Evolutionary conservation across 1,140 invertebrate genomes (phyloP), one percentile per base, ranked within the genome.

Genomic region (Lordiphosa clarofinis): DNA sequence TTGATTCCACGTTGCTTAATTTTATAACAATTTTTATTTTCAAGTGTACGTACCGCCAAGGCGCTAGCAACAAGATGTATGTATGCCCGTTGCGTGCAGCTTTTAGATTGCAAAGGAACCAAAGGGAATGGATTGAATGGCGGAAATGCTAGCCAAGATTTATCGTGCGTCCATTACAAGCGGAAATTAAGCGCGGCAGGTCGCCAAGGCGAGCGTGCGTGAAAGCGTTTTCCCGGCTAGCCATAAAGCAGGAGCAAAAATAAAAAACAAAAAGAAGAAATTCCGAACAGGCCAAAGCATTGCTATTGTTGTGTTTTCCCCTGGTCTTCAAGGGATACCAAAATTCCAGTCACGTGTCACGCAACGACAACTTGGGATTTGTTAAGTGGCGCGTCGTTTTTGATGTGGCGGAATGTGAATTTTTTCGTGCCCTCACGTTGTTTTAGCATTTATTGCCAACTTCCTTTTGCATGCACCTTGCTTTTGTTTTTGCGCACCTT

Each of bases 331-430:
- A 46, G n/a, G 43, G 12, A 31, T 19, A 46, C 24, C 21, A 46
- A 46, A 46, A 82, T 78, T 62, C 78, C 57, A 82, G 78, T 82
- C 78, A 82, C 78, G 78, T 82, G 63, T 73, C 78, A 84, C 79
- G 78, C 78, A 84, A 84, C 78, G 78, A 82, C 78, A 82, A 82
- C 78, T 84, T 78, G 78, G 78, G 78, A 82, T 84, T 82, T 82
- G 78, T 82, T 78, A 82, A 84, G 78, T 84, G 78, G 78, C 78
- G 73, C 61, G 50, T 66, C 78, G 60, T 62, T 78, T 64, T 78
- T 73, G 67, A 84, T 75, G 76, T 75, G 58, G 49, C 49, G 42
- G 24, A 38, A 37, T 28, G 49, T 37, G 10, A 11, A 42, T 43
- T 56, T 50, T 54, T 33, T 38, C 52, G 73, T 78, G 78, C 76